phyloP scores from a whole-genome alignment of 2,888 invertebrate species.

The Rutpela maculata region DNA sequence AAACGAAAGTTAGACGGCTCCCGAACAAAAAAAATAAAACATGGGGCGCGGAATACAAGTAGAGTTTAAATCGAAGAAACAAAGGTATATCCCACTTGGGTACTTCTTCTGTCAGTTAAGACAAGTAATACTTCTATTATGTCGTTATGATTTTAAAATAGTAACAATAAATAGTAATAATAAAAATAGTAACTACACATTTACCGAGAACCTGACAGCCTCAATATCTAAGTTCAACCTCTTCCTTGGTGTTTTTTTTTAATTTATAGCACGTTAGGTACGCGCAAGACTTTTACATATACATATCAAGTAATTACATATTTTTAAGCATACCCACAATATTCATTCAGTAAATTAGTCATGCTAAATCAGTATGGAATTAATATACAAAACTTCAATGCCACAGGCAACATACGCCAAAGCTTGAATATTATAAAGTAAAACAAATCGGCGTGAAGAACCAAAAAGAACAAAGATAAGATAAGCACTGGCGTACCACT shows the following conservation, averaged over 20 bases:
- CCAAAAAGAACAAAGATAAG: slow-evolving; percentile 22
- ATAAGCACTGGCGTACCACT: slow-evolving; percentile 24
- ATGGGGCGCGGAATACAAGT: too few species aligned
- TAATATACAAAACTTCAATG: slow-evolving; percentile 41
- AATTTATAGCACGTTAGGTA: slow-evolving; percentile 22
- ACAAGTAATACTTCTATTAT: background rate
- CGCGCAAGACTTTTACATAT: slow-evolving; percentile 27
- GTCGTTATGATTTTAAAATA: background rate
- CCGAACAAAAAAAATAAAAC: too few species aligned
- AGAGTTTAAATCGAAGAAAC: too few species aligned
- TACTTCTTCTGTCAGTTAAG: background rate
- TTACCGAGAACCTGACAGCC: background rate
- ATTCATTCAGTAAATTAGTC: slow-evolving; percentile 44
- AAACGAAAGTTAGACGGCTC: too few species aligned
- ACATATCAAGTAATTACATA: slow-evolving; percentile 39
- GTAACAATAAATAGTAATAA: too few species aligned
- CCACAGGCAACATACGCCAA: slow-evolving; percentile 38
- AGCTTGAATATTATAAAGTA: slow-evolving; percentile 39
- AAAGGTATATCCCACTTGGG: background rate
- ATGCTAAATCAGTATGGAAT: slow-evolving; percentile 42
- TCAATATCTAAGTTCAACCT: slow-evolving; percentile 17
- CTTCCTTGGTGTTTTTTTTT: slow-evolving; percentile 2
- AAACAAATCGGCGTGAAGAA: slow-evolving; percentile 42
- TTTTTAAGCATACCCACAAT: slow-evolving; percentile 37
- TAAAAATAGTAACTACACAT: background rate